Evolutionary conservation across 1,140 invertebrate genomes (phyloP).

Genomic region (Formica selysi): DNA sequence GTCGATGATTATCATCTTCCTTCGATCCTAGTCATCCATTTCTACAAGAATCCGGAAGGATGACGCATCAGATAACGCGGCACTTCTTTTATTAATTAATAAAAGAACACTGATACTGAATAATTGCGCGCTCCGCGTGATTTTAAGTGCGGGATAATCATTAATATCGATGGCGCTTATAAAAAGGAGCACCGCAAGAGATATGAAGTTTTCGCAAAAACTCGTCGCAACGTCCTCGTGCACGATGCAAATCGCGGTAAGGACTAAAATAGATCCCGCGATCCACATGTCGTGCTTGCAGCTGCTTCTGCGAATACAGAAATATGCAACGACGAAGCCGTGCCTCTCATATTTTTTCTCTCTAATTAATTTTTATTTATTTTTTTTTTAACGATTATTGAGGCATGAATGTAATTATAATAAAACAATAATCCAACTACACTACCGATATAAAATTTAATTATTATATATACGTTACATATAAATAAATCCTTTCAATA

Average conservation of each 20-base stretch:
- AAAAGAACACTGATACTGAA: background rate
- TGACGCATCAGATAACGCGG: background rate
- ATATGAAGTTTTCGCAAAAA: conserved; percentile 57
- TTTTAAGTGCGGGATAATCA: conserved; percentile 11
- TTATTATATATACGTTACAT: background rate
- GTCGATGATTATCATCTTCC: background rate
- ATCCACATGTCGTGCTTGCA: conserved; percentile 9
- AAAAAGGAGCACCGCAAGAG: conserved; percentile 11
- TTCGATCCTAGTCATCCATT: background rate
- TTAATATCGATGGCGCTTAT: conserved; percentile 31
- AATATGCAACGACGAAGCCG: background rate
- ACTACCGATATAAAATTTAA: background rate
- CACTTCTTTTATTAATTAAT: conserved; percentile 20
- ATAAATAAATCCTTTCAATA: background rate
- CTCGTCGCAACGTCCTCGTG: conserved; percentile 36
- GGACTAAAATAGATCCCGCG: conserved; percentile 56
- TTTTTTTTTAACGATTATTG: background rate
- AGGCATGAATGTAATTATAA: background rate
- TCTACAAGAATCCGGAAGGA: background rate
- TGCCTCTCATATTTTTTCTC: background rate
- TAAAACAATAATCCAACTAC: background rate
- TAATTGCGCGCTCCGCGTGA: background rate
- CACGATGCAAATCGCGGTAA: conserved; percentile 64
- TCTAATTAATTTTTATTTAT: background rate
- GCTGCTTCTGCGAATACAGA: conserved; percentile 34